Conservation (phyloP, 2,113 vertebrate species). For the Lepisosteus osseus region DNA sequence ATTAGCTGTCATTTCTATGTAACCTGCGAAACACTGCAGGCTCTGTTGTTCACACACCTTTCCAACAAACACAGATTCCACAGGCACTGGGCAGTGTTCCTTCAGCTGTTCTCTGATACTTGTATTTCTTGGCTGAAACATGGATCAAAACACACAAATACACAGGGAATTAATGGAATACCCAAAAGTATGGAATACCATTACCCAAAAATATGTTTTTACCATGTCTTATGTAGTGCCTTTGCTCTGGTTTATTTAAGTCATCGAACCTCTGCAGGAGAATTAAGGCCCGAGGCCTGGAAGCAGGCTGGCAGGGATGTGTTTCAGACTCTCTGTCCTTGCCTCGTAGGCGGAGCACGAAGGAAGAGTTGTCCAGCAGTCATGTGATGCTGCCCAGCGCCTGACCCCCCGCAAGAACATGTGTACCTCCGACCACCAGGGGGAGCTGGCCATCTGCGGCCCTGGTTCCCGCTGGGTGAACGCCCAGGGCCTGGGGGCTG, state of each 20-base stretch:
- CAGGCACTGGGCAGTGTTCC: no score
- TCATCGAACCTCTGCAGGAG: background rate
- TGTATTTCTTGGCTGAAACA: no score
- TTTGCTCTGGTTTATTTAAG: background rate
- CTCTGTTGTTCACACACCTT: background rate
- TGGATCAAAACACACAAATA: background rate
- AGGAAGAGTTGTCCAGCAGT: slow-evolving; percentile 37
- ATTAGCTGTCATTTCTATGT: background rate
- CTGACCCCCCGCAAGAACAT: slow-evolving; percentile 43
- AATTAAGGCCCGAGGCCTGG: no score
- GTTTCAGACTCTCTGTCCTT: accelerated
- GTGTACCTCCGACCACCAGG: slow-evolving; percentile 42
- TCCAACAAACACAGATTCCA: no score
- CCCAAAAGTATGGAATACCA: background rate
- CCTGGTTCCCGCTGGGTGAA: background rate
- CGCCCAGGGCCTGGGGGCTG: slow-evolving; percentile 6
- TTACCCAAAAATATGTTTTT: background rate
- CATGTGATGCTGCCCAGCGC: slow-evolving; percentile 12
- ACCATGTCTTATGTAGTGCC: no score
- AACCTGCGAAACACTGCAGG: background rate
- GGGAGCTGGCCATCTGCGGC: slow-evolving; percentile 42
- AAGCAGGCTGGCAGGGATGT: background rate
- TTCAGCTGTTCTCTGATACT: no score
- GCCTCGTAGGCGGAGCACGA: slow-evolving; percentile 57
- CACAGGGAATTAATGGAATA: background rate